Evolutionary conservation across 2,797 vertebrate genomes (phyloP), one percentile per base, ranked within the genome.

Genomic region (Apogon talboti): DNA sequence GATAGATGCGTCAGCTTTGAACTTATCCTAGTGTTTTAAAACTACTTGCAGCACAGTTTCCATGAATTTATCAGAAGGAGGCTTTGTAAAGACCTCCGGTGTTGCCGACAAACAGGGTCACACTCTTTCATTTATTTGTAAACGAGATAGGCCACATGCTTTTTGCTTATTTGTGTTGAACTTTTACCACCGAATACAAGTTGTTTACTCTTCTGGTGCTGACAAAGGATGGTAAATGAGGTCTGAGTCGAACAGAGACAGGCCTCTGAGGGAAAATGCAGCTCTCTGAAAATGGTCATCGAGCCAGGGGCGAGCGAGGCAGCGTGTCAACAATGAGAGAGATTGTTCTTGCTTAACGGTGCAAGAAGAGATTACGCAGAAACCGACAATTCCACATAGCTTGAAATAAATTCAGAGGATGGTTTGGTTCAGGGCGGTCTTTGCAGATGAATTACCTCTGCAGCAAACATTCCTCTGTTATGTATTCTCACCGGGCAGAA

Each of bases 281-380:
- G 60, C 30, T 43, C 46, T 75, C 45, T 59, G 42, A 75, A 55
- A 72, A 51, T 62, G 50, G 37, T 71, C 62, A 53, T 51, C 14
- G 52, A 65, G 67, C 82, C 42, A 45, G 53, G 55, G 57, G 74
- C 65, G 8, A 66, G 52, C 11, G 14, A 80, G 54, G n/a, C 46
- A 37, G 16, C 19, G 11, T 18, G 21, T 57, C 28, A 3, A 70
- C 83, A 87, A 71, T 62, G 66, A 78, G 70, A 19, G 15, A 72
- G 55, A 65, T 52, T 86, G 83, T 89, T 71, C 62, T 58, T 56
- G 61, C 51, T 70, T 47, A 53, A 58, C 66, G 11, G 45, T 8
- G 52, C 81, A 72, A 56, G 16, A 60, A 28, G 57, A 78, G 53
- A 74, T 82, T 69, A 78, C 0, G 15, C 52, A 45, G 46, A 42